Evolutionary conservation across 2,113 vertebrate species (phyloP).

Genomic region (Ciconia boyciana): DNA sequence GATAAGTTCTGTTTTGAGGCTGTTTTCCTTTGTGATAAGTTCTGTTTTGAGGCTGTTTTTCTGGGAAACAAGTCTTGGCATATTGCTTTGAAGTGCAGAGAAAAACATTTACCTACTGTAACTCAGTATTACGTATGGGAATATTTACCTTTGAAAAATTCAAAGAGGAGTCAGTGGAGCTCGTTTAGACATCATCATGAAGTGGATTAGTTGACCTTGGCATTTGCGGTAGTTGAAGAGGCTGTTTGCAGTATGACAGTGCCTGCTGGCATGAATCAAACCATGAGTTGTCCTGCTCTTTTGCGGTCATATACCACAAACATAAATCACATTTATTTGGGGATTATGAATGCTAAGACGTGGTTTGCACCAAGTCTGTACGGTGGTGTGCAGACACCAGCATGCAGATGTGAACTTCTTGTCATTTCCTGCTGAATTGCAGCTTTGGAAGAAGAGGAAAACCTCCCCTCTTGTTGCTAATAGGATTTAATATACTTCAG

Average conservation of each 20-base stretch:
- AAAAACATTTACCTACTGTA: constrained; percentile 29
- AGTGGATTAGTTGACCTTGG: constrained; percentile 32
- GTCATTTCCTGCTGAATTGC: neutral
- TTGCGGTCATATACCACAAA: neutral
- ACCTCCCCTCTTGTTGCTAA: neutral
- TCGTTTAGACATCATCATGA: constrained; percentile 3
- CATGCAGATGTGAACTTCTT: neutral
- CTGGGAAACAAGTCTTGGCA: neutral
- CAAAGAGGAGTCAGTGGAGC: neutral
- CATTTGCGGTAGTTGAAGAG: neutral
- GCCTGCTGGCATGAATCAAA: constrained; percentile 12
- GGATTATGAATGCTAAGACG: neutral
- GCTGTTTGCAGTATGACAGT: neutral
- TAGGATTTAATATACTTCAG: neutral
- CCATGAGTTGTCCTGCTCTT: constrained; percentile 10
- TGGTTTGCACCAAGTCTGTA: neutral
- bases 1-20: neutral
- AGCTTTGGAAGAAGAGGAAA: neutral
- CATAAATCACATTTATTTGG: neutral
- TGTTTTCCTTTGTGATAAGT: neutral
- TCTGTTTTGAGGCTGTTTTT: constrained; percentile 20
- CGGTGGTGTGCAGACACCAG: neutral
- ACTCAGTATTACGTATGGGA: neutral
- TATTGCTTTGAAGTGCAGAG: neutral
- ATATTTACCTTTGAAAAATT: constrained; percentile 44